Base-by-base conservation (phyloP, 2,797 vertebrate genomes). In the Pogonophryne albipinna region DNA sequence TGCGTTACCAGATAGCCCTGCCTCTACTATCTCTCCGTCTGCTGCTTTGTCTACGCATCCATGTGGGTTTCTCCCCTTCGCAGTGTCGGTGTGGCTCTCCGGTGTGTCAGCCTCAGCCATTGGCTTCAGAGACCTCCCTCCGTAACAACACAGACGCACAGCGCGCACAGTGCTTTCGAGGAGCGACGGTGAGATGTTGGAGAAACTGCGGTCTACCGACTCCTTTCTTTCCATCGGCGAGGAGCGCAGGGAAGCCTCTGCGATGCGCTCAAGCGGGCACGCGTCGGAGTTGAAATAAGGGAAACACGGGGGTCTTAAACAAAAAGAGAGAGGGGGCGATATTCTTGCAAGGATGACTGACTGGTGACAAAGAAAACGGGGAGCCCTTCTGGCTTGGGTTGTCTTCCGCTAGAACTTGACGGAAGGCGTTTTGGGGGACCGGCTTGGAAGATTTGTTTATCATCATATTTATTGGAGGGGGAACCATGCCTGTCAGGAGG, bases 401-500 rank as follows among this genome's bases (percentile, higher is more conserved):
- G 90, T 91, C 94, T 63, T 55, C 82, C 46, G 75, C 78, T 62
- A 49, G 5, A 91, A 95, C 94, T 91, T 92, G 64, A 68, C 86
- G 78, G 83, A 87, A 92, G 93, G 93, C 89, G 66, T 74, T 85
- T 45, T 10, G 60, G 91, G 91, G 91, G 85, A 91, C 87, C 92
- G 71, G 93, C 86, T 87, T 72, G 89, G 82, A 66, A 85, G 87
- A 89, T 85, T 84, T 81, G 89, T 84, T 72, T 23, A 51, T 60
- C 58, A 38, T 69, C 44, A 6, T 69, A 20, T 27, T 66, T 72
- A 45, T 23, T 38, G 79, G 52, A 7, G 57, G 82, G 82, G 55
- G 81, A 95, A 96, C 89, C 96, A 98, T 98, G 97, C 97, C 97
- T 90, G 96, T 98, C 82, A 96, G 97, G 93, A 96, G 97, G 93